Base-by-base conservation (phyloP, 1,140 invertebrate species). In the Ephestia elutella region DNA sequence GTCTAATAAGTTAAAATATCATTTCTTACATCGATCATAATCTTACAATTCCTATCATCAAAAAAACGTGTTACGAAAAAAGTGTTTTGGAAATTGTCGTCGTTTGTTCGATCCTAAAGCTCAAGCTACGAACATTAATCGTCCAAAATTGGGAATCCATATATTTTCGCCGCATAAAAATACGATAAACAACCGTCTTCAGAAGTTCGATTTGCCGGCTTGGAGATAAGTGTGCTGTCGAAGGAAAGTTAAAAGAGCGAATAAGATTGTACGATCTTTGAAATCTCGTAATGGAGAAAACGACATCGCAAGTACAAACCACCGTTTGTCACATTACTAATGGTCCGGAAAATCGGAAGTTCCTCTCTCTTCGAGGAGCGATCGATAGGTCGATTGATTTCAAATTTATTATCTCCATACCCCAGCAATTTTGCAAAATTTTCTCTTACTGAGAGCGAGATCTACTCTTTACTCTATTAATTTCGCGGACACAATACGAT, bases 271-370 rank as follows among this genome's bases (percentile, higher is more conserved):
- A 68, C 63, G 68, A 76, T 78, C 70, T 75, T 70, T 65, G 62
- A 66, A 79, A 80, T 77, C 73, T 68, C 70, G 66, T 80, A 78
- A 82, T 79, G 68, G 75, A 79, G 68, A 71, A 83, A 79, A 84
- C 71, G 81, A 78, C 78, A 79, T 76, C 72, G 70, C 62, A 70
- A 80, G 70, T 80, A 81, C 77, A 82, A 82, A 81, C 72, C 75
- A 66, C 70, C 70, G 73, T 81, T 82, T 82, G 78, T 82, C 81
- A 84, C 75, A 73, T 70, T 62, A 79, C 72, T 80, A 82, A 84
- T 84, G 78, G 76, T 57, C 73, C 59, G 70, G 75, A 82, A 84
- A 84, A 84, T 84, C 79, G 71, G 64, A 60, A 80, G 69, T 72
- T 65, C 70, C 73, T 70, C 72, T 82, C 70, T 70, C 65, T 67